A percentile compares a stretch with the other conserved stretches of the same genome.
Conservation (phyloP, 2,888 invertebrate species). For the Tenthredo mesomela region DNA sequence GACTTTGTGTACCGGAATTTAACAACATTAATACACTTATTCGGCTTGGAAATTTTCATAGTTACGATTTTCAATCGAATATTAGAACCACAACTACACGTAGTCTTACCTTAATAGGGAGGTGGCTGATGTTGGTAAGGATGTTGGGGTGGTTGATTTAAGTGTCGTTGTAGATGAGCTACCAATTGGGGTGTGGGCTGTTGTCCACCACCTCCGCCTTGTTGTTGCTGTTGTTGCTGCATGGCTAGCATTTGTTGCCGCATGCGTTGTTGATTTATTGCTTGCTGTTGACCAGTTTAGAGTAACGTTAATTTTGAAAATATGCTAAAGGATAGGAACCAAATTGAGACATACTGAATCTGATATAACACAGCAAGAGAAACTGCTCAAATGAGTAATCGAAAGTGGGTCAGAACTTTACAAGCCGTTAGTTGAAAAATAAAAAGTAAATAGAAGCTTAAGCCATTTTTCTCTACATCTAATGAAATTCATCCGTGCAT, state of each 20-base stretch:
- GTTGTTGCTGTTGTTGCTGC: conserved; percentile 78
- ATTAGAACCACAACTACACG: neutral
- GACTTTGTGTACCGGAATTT: neutral
- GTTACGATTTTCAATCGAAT: neutral
- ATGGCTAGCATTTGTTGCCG: conserved; percentile 86
- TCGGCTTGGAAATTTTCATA: neutral
- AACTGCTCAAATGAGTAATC: neutral
- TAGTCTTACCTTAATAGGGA: conserved; percentile 76
- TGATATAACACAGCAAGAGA: neutral
- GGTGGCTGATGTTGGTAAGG: conserved; percentile 82
- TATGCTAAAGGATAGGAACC: neutral
- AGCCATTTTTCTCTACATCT: neutral
- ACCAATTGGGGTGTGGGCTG: conserved; percentile 83
- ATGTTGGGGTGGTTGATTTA: conserved; percentile 78
- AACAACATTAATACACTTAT: neutral
- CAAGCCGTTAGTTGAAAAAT: neutral
- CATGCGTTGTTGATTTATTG: conserved; percentile 81
- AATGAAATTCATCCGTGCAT: conserved; percentile 33
- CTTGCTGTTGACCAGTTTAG: conserved; percentile 55
- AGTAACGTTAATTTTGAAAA: conserved; percentile 42
- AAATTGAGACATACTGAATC: neutral
- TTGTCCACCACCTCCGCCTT: conserved; percentile 70
- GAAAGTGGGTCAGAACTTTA: neutral
- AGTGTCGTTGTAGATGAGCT: conserved; percentile 84
- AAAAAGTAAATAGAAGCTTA: neutral